A percentile compares a stretch with the other conserved stretches of the same genome.
These are phyloP conservation scores for Anagyrus pseudococci DNA, from an alignment of 2,888 invertebrate genomes.

Conservation along the genomic window DNA sequence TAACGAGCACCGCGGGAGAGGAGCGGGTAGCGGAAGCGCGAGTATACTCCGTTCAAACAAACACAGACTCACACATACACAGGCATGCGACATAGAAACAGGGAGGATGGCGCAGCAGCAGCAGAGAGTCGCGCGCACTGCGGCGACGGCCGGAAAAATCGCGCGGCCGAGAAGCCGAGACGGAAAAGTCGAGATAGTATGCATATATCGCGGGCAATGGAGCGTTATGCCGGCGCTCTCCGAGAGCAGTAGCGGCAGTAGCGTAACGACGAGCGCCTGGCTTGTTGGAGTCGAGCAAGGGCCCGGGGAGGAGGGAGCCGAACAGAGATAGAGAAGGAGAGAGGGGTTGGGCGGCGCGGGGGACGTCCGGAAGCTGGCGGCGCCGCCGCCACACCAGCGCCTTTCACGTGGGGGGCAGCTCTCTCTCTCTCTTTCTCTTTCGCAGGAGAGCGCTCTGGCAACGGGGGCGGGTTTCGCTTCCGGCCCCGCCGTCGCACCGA, in stretches of 20 bases:
- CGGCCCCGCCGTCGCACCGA: slow-evolving; percentile 26
- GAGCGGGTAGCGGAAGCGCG: too few relatives aligned
- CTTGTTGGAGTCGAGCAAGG: too few relatives aligned
- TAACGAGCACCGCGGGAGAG: slow-evolving; percentile 49
- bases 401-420: too few relatives aligned
- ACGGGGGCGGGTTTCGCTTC: slow-evolving; percentile 35
- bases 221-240: slow-evolving; percentile 43
- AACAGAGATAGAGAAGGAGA: slow-evolving; percentile 51
- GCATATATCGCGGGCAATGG: slow-evolving; percentile 51
- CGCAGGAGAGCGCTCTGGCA: too few relatives aligned
- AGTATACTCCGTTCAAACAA: background rate
- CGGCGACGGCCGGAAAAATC: slow-evolving; percentile 10
- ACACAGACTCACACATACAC: background rate
- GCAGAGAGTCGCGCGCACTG: background rate
- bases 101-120: slow-evolving; percentile 34
- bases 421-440: too few relatives aligned
- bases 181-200: slow-evolving; percentile 38
- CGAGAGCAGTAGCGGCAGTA: slow-evolving; percentile 36
- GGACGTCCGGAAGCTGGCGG: slow-evolving; percentile 41
- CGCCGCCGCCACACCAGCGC: too few relatives aligned
- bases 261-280: too few relatives aligned
- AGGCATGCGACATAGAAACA: slow-evolving; percentile 29
- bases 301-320: slow-evolving; percentile 54
- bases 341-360: slow-evolving; percentile 27
- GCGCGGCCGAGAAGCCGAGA: background rate